Base-by-base conservation (phyloP, 64 coral and sea anemone species). In the Montipora sp. region DNA sequence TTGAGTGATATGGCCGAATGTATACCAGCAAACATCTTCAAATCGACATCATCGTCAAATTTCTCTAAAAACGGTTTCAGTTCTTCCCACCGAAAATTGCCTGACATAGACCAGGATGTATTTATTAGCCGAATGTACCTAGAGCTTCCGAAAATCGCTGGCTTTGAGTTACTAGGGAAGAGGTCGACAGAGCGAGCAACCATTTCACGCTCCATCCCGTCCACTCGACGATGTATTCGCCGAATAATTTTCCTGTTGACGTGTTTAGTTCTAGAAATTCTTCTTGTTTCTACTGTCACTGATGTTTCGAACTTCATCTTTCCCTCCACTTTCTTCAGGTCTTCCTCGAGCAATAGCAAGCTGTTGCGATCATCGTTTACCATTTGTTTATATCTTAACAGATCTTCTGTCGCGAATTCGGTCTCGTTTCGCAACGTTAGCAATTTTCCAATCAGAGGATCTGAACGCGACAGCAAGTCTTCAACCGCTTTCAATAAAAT, bases 81-180 rank as follows among this genome's bases (percentile, higher is more conserved):
- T n/a, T 80, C 88, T 48, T 48, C 76, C 88, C 88, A 90, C n/a
- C 53, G 59, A 68, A 80, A 90, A 51, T 80, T 90, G 48, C 13
- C 80, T 63, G 58, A 67, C 63, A 90, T 13, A 50, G 47, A 80
- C 13, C n/a, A 67, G 0, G 88, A 69, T 67, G 49, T 78, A 61
- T 90, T 90, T 12, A 90, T 90, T 76, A 90, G 58, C 47, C 57
- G 16, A 78, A 90, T 90, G 47, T 90, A 90, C 78, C 49, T 79
- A 13, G 55, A 27, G 16, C 65, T 82, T 44, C 20, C 79, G 77
- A 79, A 69, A 81, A 83, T 83, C 80, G 13, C 59, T 7, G 80
- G 59, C 45, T 66, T 83, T 67, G 80, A 47, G 58, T 55, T 78
- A 4, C n/a, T n/a, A 22, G 48, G 89, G 14, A 58, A 10, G 16